Evolutionary conservation across 23 tunicate species (phyloP), one percentile per base, ranked within the genome.

Genomic region (Oikopleura vanhoeffeni): DNA sequence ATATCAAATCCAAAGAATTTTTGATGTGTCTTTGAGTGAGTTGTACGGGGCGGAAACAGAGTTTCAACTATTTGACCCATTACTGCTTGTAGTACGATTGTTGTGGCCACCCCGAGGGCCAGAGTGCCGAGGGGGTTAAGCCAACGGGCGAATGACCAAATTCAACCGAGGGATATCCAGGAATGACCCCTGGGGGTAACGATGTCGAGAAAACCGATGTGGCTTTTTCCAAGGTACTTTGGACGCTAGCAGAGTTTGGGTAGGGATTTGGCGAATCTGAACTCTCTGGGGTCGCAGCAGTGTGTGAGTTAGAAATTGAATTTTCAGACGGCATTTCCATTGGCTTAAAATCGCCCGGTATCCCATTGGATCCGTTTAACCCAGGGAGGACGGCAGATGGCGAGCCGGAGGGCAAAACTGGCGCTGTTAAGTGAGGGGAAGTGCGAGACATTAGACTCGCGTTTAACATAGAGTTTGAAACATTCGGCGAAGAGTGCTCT

Each of bases 21-120:
- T n/a, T n/a, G n/a, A n/a, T n/a, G n/a, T n/a, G n/a, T n/a, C n/a
- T n/a, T n/a, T n/a, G n/a, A n/a, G n/a, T n/a, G n/a, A n/a, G n/a
- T n/a, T n/a, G n/a, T n/a, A n/a, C n/a, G n/a, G n/a, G n/a, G n/a
- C n/a, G n/a, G n/a, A n/a, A n/a, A n/a, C n/a, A n/a, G n/a, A n/a
- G n/a, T n/a, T n/a, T n/a, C n/a, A n/a, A n/a, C n/a, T n/a, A n/a
- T n/a, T n/a, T n/a, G n/a, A n/a, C n/a, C n/a, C n/a, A n/a, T 32
- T 71, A 71, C 32, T 71, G 79, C 79, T 71, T 71, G 79, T 71
- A 71, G 32, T 71, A 71, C 2, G 79, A 33, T 71, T 71, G 79
- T 32, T 71, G 79, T 33, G 79, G 79, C 79, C 79, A 71, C 36
- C 79, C 79, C 27, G 79, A 18, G 34, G 79, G 34, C 79, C 79